Evolutionary conservation across 2,797 vertebrate genomes (phyloP).

Genomic region (Sitta carolinensis): DNA sequence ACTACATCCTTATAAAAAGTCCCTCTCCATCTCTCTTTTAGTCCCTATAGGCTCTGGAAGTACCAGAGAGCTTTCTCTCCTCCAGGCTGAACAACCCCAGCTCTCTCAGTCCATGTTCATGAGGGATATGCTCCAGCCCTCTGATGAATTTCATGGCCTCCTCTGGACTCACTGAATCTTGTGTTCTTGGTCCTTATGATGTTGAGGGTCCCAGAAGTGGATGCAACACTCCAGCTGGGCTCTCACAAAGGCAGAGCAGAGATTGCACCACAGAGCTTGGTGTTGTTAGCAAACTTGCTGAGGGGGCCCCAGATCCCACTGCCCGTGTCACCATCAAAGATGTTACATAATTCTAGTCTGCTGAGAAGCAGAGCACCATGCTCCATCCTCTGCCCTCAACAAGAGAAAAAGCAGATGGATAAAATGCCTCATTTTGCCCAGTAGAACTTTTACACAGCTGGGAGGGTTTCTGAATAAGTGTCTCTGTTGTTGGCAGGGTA

Average conservation of each 20-base stretch:
- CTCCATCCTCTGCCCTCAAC: not conserved
- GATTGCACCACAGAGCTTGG: not conserved
- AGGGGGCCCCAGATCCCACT: not conserved
- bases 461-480: not conserved
- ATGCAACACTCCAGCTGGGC: not conserved
- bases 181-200: rapidly evolving
- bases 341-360: not conserved
- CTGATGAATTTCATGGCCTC: not conserved
- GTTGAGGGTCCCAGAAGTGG: not conserved
- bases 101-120: not conserved
- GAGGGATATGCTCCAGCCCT: not conserved
- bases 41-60: not conserved
- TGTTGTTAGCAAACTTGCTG: not conserved
- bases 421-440: not conserved
- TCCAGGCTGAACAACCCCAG: not conserved
- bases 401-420: not conserved
- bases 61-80: rapidly evolving
- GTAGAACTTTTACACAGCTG: not conserved
- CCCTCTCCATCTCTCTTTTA: not conserved
- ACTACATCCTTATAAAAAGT: not conserved
- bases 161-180: not conserved
- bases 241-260: not conserved
- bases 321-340: not conserved
- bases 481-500: not conserved
- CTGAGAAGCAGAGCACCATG: not conserved